Conservation (phyloP, 2,797 vertebrate species). For the Heterohyrax brucei region DNA sequence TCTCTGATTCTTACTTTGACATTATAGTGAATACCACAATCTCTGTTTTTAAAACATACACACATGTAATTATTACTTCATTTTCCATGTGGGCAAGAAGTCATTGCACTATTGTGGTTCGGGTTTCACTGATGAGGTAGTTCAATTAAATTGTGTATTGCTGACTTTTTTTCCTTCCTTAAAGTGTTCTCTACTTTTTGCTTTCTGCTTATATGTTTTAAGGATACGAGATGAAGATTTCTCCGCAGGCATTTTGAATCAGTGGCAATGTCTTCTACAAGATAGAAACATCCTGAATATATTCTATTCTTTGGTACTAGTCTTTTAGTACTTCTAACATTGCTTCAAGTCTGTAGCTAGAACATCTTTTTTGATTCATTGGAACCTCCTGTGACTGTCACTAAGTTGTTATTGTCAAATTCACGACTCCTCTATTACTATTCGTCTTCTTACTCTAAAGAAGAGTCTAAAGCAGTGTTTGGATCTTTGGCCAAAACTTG, state of each 20-base stretch:
- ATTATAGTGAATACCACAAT: constrained; percentile 64
- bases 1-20: constrained; percentile 80
- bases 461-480: constrained; percentile 20
- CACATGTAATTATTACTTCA: constrained; percentile 80
- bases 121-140: constrained; percentile 82
- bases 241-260: constrained; percentile 79
- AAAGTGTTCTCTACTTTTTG: constrained; percentile 23
- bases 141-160: constrained; percentile 81
- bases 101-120: constrained; percentile 80
- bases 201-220: constrained; percentile 85
- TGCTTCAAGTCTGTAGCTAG: neutral
- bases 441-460: constrained; percentile 10
- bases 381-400: neutral
- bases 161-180: neutral
- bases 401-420: neutral
- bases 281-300: neutral
- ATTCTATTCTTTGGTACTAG: neutral
- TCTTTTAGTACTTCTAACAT: neutral
- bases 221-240: constrained; percentile 87
- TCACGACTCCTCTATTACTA: neutral
- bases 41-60: constrained; percentile 79
- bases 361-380: neutral
- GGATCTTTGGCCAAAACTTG: neutral
- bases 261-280: constrained; percentile 85
- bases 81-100: constrained; percentile 82